A percentile compares a stretch with the other conserved stretches of the same genome.
These are phyloP conservation scores for Axinella damicornis DNA, from an alignment of 37 sponge, comb jelly and placozoan genomes.

Conservation along the genomic window DNA sequence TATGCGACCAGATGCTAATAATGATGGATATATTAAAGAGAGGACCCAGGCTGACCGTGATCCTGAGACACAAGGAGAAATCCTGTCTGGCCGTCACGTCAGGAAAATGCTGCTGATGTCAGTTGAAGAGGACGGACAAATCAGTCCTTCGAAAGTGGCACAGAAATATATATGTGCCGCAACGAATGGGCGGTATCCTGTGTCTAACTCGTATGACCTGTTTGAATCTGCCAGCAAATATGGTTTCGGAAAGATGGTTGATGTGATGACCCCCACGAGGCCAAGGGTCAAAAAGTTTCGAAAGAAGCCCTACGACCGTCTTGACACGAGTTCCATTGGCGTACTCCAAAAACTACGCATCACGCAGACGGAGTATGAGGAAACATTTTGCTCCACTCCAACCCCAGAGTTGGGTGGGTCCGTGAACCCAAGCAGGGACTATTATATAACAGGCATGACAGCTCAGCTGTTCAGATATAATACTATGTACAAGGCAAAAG, in stretches of 20 bases:
- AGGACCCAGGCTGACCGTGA: background rate
- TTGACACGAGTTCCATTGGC: background rate
- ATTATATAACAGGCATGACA: too few species aligned
- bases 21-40: conserved; percentile 11
- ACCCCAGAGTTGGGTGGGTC: too few species aligned
- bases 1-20: background rate
- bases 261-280: background rate
- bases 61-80: background rate
- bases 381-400: too few species aligned
- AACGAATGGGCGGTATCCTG: background rate
- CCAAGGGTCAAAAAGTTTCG: conserved; percentile 4
- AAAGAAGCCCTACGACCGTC: background rate
- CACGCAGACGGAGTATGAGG: background rate
- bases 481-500: too few species aligned
- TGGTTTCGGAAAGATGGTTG: background rate
- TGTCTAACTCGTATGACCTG: background rate
- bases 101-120: background rate
- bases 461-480: too few species aligned
- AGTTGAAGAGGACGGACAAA: background rate
- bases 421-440: too few species aligned
- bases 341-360: background rate
- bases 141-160: conserved; percentile 1
- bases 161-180: background rate
- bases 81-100: background rate
- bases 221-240: background rate